Evolutionary conservation across 1,140 invertebrate genomes (phyloP).

Genomic region (Penaeus chinensis): DNA sequence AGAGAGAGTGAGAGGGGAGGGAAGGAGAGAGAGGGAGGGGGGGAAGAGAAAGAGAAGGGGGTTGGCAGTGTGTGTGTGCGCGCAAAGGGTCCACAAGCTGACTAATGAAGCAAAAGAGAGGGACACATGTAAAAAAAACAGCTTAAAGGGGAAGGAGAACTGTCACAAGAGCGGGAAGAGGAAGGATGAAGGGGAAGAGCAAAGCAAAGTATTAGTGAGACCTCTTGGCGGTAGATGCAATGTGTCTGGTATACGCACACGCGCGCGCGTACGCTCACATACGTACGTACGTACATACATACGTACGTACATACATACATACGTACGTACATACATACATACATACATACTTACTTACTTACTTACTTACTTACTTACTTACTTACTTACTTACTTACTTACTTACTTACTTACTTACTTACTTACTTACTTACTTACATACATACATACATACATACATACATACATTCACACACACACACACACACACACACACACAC

Average conservation of each 20-base stretch:
- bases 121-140: background rate
- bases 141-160: background rate
- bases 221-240: too few species aligned
- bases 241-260: background rate
- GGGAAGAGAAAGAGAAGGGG: background rate
- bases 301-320: background rate
- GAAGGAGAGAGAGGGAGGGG: background rate
- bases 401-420: background rate
- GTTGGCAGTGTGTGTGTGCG: background rate
- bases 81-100: too few species aligned
- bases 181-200: background rate
- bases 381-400: background rate
- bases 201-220: constrained; percentile 1
- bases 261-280: constrained; percentile 22
- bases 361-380: too few species aligned
- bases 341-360: background rate
- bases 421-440: background rate
- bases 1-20: background rate
- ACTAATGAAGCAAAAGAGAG: too few species aligned
- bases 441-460: too few species aligned
- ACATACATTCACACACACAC: too few species aligned
- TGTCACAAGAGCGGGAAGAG: background rate
- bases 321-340: background rate
- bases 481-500: too few species aligned
- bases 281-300: background rate